phyloP scores from a whole-genome alignment of 2,797 vertebrate species.

The Coccyzus lansbergi region DNA sequence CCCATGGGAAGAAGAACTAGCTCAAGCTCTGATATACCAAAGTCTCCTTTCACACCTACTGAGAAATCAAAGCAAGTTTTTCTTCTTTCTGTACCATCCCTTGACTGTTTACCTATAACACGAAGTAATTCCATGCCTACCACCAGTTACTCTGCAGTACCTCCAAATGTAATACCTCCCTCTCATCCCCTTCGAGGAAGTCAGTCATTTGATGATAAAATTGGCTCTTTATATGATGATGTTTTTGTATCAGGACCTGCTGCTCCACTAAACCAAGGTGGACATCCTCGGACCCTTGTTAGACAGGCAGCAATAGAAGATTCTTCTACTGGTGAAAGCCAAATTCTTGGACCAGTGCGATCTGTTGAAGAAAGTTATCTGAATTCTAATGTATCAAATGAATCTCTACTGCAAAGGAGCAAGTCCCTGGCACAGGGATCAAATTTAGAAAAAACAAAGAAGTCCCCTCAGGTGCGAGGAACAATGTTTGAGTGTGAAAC shows the following conservation, averaged over 20 bases:
- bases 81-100: conserved; percentile 93
- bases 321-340: conserved; percentile 86
- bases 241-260: conserved; percentile 92
- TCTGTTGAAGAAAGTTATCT: conserved; percentile 89
- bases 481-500: conserved; percentile 99
- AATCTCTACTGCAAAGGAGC: conserved; percentile 81
- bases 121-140: conserved; percentile 99
- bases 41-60: conserved; percentile 96
- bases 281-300: conserved; percentile 91
- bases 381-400: conserved; percentile 78
- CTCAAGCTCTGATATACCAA: conserved; percentile 98
- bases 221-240: conserved; percentile 89
- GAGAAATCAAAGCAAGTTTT: conserved; percentile 98
- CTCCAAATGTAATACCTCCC: conserved; percentile 85
- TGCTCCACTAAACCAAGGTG: conserved; percentile 83
- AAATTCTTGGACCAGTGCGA: conserved; percentile 81
- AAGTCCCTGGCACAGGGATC: conserved; percentile 84
- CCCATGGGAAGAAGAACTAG: conserved; percentile 94
- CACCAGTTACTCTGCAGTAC: conserved; percentile 91
- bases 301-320: conserved; percentile 95
- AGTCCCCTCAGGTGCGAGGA: conserved; percentile 90
- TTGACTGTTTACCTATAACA: conserved; percentile 98
- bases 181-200: conserved; percentile 90
- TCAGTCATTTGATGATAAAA: conserved; percentile 98
- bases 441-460: conserved; percentile 86